These are phyloP conservation scores for Lycopodina hypogea DNA, from an alignment of 37 sponge, comb jelly and placozoan genomes.

Conservation along the genomic window DNA sequence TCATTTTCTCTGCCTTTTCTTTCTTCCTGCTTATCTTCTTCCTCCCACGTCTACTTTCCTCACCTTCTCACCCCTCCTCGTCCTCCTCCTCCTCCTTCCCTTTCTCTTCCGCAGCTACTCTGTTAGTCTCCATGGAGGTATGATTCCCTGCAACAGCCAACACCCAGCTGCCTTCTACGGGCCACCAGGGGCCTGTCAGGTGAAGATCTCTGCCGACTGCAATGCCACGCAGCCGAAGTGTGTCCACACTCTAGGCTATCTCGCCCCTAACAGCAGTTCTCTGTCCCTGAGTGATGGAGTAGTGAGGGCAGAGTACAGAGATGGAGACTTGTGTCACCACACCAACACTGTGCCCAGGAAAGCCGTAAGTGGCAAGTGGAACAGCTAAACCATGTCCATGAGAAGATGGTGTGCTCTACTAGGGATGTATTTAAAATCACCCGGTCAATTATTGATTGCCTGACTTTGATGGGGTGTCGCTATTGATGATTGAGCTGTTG, in stretches of 20 bases:
- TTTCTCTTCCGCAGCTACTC: slow-evolving; percentile 36
- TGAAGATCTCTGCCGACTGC: background rate
- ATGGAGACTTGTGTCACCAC: slow-evolving; percentile 43
- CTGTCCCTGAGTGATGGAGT: slow-evolving; percentile 12
- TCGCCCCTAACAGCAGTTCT: background rate
- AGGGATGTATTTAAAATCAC: too few species aligned
- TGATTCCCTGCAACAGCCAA: slow-evolving; percentile 3
- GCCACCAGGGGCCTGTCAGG: slow-evolving; percentile 41
- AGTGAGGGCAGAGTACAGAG: slow-evolving; percentile 14
- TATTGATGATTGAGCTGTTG: too few species aligned
- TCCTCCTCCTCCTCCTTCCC: background rate
- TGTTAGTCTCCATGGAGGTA: slow-evolving; percentile 22
- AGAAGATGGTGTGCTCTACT: too few species aligned
- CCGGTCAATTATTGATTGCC: too few species aligned
- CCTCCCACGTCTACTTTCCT: too few species aligned
- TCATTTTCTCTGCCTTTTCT: too few species aligned
- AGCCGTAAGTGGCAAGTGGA: background rate
- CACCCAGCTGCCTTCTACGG: background rate
- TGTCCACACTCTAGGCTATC: slow-evolving; percentile 8
- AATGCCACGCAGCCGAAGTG: background rate
- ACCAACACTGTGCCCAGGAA: slow-evolving; percentile 6
- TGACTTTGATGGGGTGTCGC: too few species aligned
- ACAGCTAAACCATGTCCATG: too few species aligned
- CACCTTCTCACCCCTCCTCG: too few species aligned
- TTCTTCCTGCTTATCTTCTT: too few species aligned